A percentile compares a stretch with the other conserved stretches of the same genome.
phyloP scores from a whole-genome alignment of 1,140 invertebrate species.

The Lithobius niger region DNA sequence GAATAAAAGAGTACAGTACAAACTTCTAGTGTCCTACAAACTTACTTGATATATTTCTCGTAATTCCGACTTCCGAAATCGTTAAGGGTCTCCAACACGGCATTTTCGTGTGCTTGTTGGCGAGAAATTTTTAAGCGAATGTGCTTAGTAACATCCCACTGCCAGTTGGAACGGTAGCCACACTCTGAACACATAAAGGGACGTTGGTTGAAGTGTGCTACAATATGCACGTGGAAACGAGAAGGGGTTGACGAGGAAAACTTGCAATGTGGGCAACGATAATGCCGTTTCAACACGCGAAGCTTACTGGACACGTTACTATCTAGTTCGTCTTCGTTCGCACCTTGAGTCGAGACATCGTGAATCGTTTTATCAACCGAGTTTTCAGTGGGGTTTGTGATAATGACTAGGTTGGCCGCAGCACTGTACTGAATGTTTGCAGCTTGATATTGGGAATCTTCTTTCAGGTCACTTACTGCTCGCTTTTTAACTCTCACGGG shows the following conservation, averaged over 20 bases:
- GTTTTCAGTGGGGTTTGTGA: too few relatives aligned
- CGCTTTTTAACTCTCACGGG: too few relatives aligned
- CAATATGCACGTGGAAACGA: slow-evolving; percentile 81
- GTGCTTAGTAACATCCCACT: slow-evolving; percentile 92
- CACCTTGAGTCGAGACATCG: slow-evolving; percentile 4
- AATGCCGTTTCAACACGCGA: slow-evolving; percentile 24
- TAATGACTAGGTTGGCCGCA: too few relatives aligned
- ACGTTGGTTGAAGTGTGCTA: slow-evolving; percentile 79
- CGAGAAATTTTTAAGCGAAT: slow-evolving; percentile 73
- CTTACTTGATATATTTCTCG: slow-evolving; percentile 77
- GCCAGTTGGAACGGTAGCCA: slow-evolving; percentile 83
- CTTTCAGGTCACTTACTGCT: too few relatives aligned
- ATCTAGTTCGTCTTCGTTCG: too few relatives aligned
- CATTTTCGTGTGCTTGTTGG: slow-evolving; percentile 53
- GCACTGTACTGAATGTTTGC: too few relatives aligned
- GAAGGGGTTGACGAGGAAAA: slow-evolving; percentile 81
- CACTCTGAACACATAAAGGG: slow-evolving; percentile 91
- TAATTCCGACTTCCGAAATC: slow-evolving; percentile 81
- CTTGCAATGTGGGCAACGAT: slow-evolving; percentile 76
- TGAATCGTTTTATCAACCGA: background rate
- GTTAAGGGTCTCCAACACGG: slow-evolving; percentile 76
- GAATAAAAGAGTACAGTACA: too few relatives aligned
- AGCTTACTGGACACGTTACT: too few relatives aligned
- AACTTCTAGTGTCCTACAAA: too few relatives aligned
- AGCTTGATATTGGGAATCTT: too few relatives aligned